Percentiles rank a stretch among this genome's conserved stretches.
Conservation (phyloP, 2,888 invertebrate species). For the Tolmerus cingulatus region DNA sequence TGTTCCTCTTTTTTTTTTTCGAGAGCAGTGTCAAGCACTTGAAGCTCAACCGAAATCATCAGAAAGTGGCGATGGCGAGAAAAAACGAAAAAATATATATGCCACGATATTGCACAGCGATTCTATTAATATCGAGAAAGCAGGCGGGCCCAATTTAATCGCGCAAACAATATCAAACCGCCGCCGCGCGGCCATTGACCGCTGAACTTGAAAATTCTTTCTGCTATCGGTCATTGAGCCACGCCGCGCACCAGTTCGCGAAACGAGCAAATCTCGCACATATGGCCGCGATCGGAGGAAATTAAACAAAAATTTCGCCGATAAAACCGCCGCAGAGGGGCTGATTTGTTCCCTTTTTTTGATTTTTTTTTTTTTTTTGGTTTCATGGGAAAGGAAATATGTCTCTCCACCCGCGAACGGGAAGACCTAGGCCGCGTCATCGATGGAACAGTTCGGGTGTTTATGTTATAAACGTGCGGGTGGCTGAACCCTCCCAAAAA, state of each 20-base stretch:
- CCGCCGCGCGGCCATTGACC: conserved; percentile 36
- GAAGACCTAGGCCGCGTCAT: not conserved
- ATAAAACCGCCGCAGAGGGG: not conserved
- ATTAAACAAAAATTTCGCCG: conserved; percentile 5
- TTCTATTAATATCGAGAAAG: conserved; percentile 11
- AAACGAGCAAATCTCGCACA: not conserved
- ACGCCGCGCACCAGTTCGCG: not conserved
- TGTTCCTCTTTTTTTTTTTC: too few species aligned
- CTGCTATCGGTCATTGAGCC: conserved; percentile 38
- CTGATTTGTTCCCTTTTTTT: not conserved
- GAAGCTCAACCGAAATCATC: not conserved
- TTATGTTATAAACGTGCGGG: not conserved
- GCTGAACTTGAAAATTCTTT: conserved; percentile 49
- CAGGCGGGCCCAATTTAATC: conserved; percentile 17
- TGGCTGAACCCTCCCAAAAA: not conserved
- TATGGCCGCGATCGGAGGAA: not conserved
- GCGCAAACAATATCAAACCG: conserved; percentile 21
- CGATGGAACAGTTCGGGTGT: not conserved
- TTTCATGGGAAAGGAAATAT: not conserved
- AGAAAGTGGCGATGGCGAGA: not conserved
- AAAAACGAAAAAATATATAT: not conserved
- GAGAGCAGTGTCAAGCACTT: conserved; percentile 2
- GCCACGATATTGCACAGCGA: conserved; percentile 1
- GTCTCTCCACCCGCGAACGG: not conserved
- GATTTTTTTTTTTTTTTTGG: not conserved